These are phyloP conservation scores for Apodemia mormo DNA, from an alignment of 2,888 invertebrate species.

Conservation along the genomic window DNA sequence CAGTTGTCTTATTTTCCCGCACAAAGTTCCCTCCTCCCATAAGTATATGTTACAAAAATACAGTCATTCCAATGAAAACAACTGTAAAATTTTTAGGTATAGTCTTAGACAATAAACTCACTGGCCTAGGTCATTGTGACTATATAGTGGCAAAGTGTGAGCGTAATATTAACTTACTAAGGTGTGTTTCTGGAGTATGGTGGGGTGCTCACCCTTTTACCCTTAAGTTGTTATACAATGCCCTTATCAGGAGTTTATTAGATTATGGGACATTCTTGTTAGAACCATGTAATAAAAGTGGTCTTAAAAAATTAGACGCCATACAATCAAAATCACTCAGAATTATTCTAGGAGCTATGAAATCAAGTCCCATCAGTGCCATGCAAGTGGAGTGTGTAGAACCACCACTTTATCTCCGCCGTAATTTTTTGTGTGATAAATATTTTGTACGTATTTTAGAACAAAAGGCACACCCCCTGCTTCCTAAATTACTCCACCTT, in stretches of 20 bases:
- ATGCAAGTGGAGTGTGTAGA: constrained; percentile 26
- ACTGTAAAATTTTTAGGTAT: too few species aligned
- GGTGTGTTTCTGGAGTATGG: constrained; percentile 33
- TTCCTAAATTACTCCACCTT: background rate
- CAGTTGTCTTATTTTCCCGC: background rate
- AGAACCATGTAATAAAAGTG: constrained; percentile 33
- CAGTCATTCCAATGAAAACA: too few species aligned
- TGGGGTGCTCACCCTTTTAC: constrained; percentile 36
- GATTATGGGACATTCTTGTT: constrained; percentile 39
- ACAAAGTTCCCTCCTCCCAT: background rate
- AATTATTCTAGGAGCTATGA: constrained; percentile 37
- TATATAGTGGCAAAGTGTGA: constrained; percentile 26
- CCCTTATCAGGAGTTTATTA: constrained; percentile 34
- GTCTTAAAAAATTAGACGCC: constrained; percentile 16
- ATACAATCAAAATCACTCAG: constrained; percentile 39
- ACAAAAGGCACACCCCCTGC: background rate
- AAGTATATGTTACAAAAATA: too few species aligned
- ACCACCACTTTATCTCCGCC: constrained; percentile 10
- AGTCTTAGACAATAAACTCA: constrained; percentile 29
- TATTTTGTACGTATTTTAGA: background rate
- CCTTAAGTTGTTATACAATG: constrained; percentile 37
- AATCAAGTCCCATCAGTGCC: constrained; percentile 40
- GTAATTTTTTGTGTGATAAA: constrained; percentile 19
- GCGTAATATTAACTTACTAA: too few species aligned
- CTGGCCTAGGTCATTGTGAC: constrained; percentile 26